A percentile compares a stretch with the other conserved stretches of the same genome.
Evolutionary conservation across 2,888 invertebrate species (phyloP).

Genomic region (Agrochola macilenta): DNA sequence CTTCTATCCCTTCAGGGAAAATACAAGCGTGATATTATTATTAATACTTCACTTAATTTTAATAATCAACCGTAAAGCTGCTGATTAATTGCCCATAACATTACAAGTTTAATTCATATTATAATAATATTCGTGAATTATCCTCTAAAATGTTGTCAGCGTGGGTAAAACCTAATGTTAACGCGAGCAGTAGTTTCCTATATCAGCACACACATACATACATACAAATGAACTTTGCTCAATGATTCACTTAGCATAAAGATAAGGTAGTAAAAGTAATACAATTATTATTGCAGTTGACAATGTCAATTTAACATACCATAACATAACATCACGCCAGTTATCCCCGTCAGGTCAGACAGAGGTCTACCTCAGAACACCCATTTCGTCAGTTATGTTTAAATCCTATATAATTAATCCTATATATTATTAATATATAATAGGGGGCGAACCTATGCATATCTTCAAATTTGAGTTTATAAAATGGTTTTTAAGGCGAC

Average conservation of each 20-base stretch:
- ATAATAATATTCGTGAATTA: conserved; percentile 23
- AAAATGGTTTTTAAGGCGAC: too few species aligned
- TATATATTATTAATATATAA: too few species aligned
- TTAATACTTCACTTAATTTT: not conserved
- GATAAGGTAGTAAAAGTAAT: conserved; percentile 50
- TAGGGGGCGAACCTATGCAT: too few species aligned
- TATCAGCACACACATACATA: not conserved
- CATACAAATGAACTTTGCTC: conserved; percentile 39
- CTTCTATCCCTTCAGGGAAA: not conserved
- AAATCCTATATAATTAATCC: too few species aligned
- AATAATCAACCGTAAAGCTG: not conserved
- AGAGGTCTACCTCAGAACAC: too few species aligned
- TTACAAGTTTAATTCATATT: conserved; percentile 25
- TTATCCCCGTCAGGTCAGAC: too few species aligned
- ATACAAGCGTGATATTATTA: not conserved
- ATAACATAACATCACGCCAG: too few species aligned
- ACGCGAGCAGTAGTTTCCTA: conserved; percentile 16
- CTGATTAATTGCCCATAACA: conserved; percentile 33
- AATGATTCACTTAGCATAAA: conserved; percentile 34
- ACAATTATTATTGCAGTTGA: conserved; percentile 9
- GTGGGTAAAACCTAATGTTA: conserved; percentile 47
- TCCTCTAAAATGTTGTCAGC: conserved; percentile 24
- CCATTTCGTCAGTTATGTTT: too few species aligned
- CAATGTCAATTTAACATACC: not conserved
- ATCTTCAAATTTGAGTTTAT: too few species aligned